These are phyloP conservation scores for Dipodomys spectabilis DNA, from an alignment of 2,113 vertebrate genomes.

Conservation along the genomic window DNA sequence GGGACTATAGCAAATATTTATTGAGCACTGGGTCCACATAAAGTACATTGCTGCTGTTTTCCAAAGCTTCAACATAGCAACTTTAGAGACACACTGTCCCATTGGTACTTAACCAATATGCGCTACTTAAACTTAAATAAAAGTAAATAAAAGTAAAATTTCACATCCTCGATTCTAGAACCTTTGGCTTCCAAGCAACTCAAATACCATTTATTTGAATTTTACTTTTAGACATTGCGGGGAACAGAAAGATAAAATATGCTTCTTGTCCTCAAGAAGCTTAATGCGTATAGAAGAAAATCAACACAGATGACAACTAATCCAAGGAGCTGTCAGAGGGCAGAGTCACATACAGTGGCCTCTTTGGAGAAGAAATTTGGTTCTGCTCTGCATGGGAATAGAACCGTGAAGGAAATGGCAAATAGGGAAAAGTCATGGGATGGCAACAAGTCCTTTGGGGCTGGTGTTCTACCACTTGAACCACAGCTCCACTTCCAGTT, in stretches of 20 bases:
- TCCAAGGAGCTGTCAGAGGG: no score
- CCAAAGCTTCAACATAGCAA: background rate
- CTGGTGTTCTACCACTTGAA: no score
- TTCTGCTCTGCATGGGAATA: background rate
- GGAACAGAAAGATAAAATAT: background rate
- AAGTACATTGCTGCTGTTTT: background rate
- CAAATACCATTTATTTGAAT: constrained; percentile 6
- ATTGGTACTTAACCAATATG: background rate
- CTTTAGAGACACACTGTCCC: background rate
- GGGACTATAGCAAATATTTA: background rate
- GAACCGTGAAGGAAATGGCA: background rate
- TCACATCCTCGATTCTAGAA: background rate
- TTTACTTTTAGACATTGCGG: background rate
- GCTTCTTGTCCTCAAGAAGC: no score
- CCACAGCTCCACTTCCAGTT: no score
- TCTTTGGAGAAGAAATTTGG: background rate
- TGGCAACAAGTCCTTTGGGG: background rate
- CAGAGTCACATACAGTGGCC: background rate
- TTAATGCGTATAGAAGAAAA: background rate
- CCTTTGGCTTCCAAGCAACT: constrained; percentile 2
- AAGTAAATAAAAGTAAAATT: constrained; percentile 7
- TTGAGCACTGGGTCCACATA: background rate
- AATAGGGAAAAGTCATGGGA: background rate
- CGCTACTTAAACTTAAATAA: background rate
- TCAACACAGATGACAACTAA: background rate